Base-by-base conservation (phyloP, 1,140 invertebrate genomes). In the Ostrea edulis region DNA sequence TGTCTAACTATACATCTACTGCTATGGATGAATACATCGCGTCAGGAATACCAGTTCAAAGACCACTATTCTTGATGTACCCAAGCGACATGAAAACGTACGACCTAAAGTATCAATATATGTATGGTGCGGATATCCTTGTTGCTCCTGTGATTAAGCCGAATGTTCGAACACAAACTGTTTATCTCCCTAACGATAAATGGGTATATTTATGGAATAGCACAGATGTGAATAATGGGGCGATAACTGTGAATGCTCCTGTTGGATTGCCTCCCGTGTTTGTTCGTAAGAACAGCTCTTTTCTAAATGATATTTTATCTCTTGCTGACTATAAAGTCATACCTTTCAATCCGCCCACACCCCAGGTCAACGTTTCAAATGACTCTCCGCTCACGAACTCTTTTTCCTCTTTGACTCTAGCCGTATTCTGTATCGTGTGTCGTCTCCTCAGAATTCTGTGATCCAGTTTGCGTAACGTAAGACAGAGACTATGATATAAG, bases 111-210 rank as follows among this genome's bases (percentile, higher is more conserved):
- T 94, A 94, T 85, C 92, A 95, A 89, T 95, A 95, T 86, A 90
- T 95, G 93, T 95, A 92, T 83, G 95, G 95, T 2, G 29, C 86
- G 51, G 95, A 95, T 90, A 86, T 95, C 11, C 86, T 95, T 2
- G 94, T 95, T 20, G 94, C 95, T 2, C 95, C 95, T 2, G 92
- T 95, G 0, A 87, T 94, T 20, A 25, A 91, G 17, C 54, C 91
- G 54, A 88, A 87, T 53, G 88, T 87, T 2, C 82, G 22, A 17
- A 65, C 12, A 51, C 82, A 82, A 89, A 89, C n/a, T 8, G 87
- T 89, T 5, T 93, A 89, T 58, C 86, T 90, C 8, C 92, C 92
- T 14, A 54, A 84, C 17, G 88, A 83, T 12, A n/a, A 88, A 8
- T 93, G 92, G 92, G 82, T 89, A 12, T 89, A 86, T 86, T 35